Evolutionary conservation across 2,797 vertebrate genomes (phyloP).

Genomic region (Halcyon leucocephala): DNA sequence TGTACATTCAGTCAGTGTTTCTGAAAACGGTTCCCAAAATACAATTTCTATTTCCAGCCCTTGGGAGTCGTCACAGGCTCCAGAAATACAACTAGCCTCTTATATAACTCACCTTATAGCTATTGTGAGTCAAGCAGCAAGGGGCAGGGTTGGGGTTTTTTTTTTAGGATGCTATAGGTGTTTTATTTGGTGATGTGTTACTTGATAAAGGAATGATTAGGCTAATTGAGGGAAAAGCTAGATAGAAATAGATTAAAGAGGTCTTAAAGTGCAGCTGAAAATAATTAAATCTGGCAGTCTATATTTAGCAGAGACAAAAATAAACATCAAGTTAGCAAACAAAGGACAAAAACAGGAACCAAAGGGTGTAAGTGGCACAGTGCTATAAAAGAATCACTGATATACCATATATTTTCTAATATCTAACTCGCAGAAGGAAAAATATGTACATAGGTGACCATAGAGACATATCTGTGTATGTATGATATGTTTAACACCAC

Average conservation of each 20-base stretch:
- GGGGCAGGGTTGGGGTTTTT: neutral
- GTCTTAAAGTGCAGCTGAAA: conserved; percentile 60
- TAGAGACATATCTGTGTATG: neutral
- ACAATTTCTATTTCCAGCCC: conserved; percentile 53
- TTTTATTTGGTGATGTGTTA: conserved; percentile 38
- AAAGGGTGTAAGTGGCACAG: neutral
- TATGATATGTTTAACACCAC: neutral
- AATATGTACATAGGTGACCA: neutral
- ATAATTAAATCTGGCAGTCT: conserved; percentile 52
- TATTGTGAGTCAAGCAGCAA: neutral
- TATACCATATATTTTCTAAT: neutral
- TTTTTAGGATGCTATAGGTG: conserved; percentile 10
- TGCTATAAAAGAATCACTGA: neutral
- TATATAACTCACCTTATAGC: conserved; percentile 54
- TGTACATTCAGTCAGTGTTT: neutral
- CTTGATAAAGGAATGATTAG: conserved; percentile 65
- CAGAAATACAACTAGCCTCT: conserved; percentile 37
- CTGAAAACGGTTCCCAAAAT: conserved; percentile 58
- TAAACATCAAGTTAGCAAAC: conserved; percentile 48
- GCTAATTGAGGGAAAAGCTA: conserved; percentile 68
- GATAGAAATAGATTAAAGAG: conserved; percentile 71
- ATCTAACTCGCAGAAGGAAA: neutral
- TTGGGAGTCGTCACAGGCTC: neutral
- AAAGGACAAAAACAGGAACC: conserved; percentile 56
- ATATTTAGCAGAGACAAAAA: conserved; percentile 67